Conservation (phyloP, 2,888 invertebrate genomes). For the Scotopteryx bipunctaria region DNA sequence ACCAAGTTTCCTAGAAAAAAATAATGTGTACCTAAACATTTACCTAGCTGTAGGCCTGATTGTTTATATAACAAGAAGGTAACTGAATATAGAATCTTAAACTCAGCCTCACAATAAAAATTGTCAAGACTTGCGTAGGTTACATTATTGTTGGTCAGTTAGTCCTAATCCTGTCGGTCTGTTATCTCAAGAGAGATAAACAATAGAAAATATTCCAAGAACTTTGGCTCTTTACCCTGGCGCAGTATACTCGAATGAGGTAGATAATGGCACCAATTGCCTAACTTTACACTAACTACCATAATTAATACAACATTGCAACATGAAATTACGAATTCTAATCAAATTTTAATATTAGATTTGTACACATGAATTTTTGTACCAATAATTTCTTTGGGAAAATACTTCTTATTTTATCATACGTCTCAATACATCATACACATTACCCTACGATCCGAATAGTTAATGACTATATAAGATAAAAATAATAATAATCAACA, state of each 20-base stretch:
- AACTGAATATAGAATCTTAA: conserved; percentile 40
- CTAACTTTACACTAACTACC: conserved; percentile 72
- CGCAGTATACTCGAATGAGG: conserved; percentile 67
- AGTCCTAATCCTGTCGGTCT: conserved; percentile 43
- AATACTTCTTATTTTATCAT: conserved; percentile 60
- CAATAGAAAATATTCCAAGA: conserved; percentile 71
- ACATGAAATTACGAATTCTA: conserved; percentile 75
- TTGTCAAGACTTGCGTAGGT: conserved; percentile 43
- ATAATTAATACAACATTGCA: conserved; percentile 73
- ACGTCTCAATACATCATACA: conserved; percentile 55
- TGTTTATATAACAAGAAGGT: neutral
- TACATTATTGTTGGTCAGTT: conserved; percentile 34
- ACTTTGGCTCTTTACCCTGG: conserved; percentile 79
- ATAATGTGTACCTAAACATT: neutral
- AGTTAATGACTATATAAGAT: conserved; percentile 59
- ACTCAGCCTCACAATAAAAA: conserved; percentile 69
- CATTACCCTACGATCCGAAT: conserved; percentile 64
- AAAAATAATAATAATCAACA: conserved; percentile 83
- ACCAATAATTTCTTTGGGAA: conserved; percentile 83
- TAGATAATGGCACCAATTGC: conserved; percentile 73
- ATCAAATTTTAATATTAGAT: conserved; percentile 66
- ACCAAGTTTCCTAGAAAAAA: neutral
- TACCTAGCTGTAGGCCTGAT: neutral
- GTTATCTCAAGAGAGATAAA: conserved; percentile 59
- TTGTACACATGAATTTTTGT: conserved; percentile 81